A percentile compares a stretch with the other conserved stretches of the same genome.
phyloP scores from a whole-genome alignment of 2,888 invertebrate genomes.

The Eupsilia transversa region DNA sequence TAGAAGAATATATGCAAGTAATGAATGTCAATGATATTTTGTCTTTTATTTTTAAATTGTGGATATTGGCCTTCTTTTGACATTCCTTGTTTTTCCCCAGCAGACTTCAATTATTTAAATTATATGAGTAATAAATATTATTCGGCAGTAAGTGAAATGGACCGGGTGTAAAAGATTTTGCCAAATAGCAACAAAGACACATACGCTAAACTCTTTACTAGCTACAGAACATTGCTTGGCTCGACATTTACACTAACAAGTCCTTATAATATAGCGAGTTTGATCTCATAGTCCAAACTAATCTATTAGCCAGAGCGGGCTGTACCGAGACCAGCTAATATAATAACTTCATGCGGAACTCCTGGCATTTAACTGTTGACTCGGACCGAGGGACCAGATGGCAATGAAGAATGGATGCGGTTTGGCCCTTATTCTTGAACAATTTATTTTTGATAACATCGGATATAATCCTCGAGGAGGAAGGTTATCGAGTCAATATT shows the following conservation, averaged over 20 bases:
- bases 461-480: neutral
- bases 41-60: too few species aligned
- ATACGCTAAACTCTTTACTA: neutral
- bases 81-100: too few species aligned
- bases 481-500: neutral
- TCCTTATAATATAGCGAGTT: constrained; percentile 37
- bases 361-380: constrained; percentile 48
- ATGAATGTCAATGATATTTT: too few species aligned
- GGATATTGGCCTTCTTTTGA: too few species aligned
- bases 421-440: too few species aligned
- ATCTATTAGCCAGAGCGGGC: constrained; percentile 42
- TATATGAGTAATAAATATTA: too few species aligned
- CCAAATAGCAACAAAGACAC: neutral
- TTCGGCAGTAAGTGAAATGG: neutral
- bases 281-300: constrained; percentile 47
- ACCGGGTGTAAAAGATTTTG: neutral
- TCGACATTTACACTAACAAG: constrained; percentile 11
- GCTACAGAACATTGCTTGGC: constrained; percentile 3
- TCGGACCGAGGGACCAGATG: constrained; percentile 20
- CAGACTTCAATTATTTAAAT: too few species aligned
- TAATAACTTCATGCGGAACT: constrained; percentile 49
- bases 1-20: too few species aligned
- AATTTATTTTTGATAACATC: neutral
- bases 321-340: constrained; percentile 18
- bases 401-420: constrained; percentile 21